Evolutionary conservation across 1,140 invertebrate species (phyloP).

Genomic region (Ceratosolen fusciceps): DNA sequence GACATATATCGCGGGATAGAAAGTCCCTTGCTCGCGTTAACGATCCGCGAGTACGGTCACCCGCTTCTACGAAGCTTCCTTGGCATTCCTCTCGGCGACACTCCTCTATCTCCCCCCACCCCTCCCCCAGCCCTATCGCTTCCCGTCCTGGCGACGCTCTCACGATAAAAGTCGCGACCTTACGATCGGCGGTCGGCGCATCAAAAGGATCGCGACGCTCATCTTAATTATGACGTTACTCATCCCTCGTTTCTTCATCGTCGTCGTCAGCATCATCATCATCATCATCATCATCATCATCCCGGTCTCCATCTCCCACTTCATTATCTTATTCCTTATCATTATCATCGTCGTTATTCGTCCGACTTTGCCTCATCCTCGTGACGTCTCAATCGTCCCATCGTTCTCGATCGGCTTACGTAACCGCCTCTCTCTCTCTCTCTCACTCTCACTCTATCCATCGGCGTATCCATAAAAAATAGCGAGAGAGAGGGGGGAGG

Average conservation of each 20-base stretch:
- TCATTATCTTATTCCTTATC: no score
- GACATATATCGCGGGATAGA: neutral
- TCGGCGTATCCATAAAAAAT: no score
- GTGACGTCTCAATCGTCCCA: neutral
- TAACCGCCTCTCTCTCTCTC: neutral
- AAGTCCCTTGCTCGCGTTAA: constrained; percentile 30
- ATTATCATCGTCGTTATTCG: neutral
- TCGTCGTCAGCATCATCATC: no score
- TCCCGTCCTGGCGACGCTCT: neutral
- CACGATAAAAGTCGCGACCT: neutral
- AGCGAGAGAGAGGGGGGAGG: no score
- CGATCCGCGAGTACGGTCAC: constrained; percentile 9
- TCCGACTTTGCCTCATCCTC: neutral
- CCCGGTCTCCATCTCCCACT: no score
- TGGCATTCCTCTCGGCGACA: neutral
- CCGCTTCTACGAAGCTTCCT: constrained; percentile 15
- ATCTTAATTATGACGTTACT: constrained; percentile 4
- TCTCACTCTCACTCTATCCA: no score
- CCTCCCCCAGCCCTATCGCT: no score
- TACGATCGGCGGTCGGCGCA: neutral
- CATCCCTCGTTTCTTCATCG: neutral
- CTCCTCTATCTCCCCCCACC: no score
- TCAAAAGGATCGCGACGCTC: constrained; percentile 19
- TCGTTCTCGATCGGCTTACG: neutral
- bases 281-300: no score